Evolutionary conservation across 2,113 vertebrate species (phyloP).

Genomic region (Clarias batrachus): DNA sequence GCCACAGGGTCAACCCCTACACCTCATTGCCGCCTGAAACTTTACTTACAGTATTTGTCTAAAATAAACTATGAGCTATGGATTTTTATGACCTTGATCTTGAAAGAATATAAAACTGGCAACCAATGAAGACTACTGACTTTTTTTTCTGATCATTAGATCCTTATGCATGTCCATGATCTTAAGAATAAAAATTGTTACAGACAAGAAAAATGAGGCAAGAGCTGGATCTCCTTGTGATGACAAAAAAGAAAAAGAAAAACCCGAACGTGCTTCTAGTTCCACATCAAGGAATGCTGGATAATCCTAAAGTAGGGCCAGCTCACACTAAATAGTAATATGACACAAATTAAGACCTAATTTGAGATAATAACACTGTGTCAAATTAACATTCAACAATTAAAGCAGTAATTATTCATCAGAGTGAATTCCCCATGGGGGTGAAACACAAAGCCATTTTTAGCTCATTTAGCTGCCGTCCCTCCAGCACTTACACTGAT

Average conservation of each 20-base stretch:
- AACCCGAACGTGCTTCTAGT: not conserved
- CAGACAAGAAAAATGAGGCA: not conserved
- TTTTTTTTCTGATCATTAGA: not conserved
- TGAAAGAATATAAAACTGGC: not conserved
- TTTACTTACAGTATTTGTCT: not conserved
- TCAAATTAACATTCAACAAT: slow-evolving; percentile 57
- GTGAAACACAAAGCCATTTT: slow-evolving; percentile 48
- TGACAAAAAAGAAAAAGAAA: not conserved
- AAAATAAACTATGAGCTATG: not conserved
- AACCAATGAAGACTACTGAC: not conserved
- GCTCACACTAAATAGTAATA: slow-evolving; percentile 35
- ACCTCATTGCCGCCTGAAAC: not conserved
- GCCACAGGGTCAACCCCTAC: no score
- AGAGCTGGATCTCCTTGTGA: not conserved
- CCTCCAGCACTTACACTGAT: slow-evolving; percentile 47
- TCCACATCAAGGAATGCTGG: not conserved
- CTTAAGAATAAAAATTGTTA: not conserved
- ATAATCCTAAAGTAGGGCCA: not conserved
- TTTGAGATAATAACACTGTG: slow-evolving; percentile 56
- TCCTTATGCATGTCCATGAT: not conserved
- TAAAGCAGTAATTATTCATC: slow-evolving; percentile 56
- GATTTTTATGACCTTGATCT: not conserved
- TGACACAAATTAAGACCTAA: slow-evolving; percentile 44
- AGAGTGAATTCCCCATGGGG: slow-evolving; percentile 45
- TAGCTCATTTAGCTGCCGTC: slow-evolving; percentile 46